Base-by-base conservation (phyloP, 2,888 invertebrate species). In the Zonitis immaculata region DNA sequence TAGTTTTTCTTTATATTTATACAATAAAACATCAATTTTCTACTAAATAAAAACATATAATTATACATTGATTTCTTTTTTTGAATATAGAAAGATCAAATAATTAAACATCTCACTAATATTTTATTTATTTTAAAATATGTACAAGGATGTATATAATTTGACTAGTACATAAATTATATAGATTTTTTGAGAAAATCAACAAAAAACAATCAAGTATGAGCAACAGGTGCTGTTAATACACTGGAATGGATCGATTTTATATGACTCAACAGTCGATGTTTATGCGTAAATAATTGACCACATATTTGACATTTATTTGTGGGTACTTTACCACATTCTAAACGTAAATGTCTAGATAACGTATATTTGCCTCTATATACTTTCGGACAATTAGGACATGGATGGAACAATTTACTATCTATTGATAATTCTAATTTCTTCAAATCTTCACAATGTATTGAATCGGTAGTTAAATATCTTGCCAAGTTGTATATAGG, bases 281-380 rank as follows among this genome's bases (percentile, higher is more conserved):
- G 71, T 59, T 71, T 72, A 52, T 73, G 69, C 3, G 60, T 62
- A 55, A 73, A 73, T 53, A 67, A 59, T 49, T 73, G 70, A 16
- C 69, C 69, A 52, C 74, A 74, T 52, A 64, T 47, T 20, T 60
- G 50, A 56, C 74, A 73, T 47, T 59, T 62, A 49, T 68, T 62
- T 16, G 64, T 67, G 5, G 73, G 73, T 44, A 58, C 50, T 59
- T 73, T 72, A 1, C 78, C 78, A 59, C 79, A 79, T 65, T 79
- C 79, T 54, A 77, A 68, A 45, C 73, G 72, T 51, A 73, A 65
- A 65, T 79, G 79, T 42, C 77, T 59, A 12, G 66, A 57, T 28
- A 74, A 59, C 2, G 72, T 71, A 51, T 70, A 69, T 54, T 71
- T 74, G 20, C 63, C 68, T 48, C 65, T 66, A 55, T 74, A 74